These are phyloP conservation scores for Leptinotarsa rubiginosa DNA, from an alignment of 2,888 invertebrate species.

Conservation along the genomic window DNA sequence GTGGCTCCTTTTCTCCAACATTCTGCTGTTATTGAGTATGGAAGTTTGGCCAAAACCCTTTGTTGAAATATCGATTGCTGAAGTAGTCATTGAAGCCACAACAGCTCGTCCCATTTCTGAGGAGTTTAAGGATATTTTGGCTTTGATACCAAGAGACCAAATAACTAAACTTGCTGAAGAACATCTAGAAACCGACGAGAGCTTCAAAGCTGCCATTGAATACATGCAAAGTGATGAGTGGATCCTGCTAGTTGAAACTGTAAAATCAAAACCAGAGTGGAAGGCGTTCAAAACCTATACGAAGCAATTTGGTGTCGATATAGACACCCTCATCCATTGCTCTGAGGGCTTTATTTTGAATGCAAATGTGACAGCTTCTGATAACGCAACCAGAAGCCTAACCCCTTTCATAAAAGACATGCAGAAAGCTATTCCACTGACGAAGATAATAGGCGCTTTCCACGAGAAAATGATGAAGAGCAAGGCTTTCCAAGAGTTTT, in stretches of 20 bases:
- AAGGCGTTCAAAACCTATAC: constrained; percentile 43
- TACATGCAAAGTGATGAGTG: constrained; percentile 51
- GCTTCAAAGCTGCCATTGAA: constrained; percentile 49
- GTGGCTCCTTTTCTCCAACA: background rate
- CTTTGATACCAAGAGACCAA: constrained; percentile 40
- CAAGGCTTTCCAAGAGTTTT: constrained; percentile 42
- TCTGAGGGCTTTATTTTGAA: constrained; percentile 33
- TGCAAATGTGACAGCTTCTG: constrained; percentile 23
- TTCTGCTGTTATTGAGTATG: background rate
- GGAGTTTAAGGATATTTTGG: constrained; percentile 8
- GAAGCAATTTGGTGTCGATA: constrained; percentile 41
- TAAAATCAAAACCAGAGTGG: constrained; percentile 48
- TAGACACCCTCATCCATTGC: constrained; percentile 43
- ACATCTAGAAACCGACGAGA: constrained; percentile 47
- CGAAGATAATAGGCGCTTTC: constrained; percentile 39
- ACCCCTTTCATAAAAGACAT: constrained; percentile 38
- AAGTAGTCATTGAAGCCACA: background rate
- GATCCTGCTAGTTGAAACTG: constrained; percentile 39
- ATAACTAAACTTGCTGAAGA: constrained; percentile 43
- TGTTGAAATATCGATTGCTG: background rate
- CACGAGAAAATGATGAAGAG: constrained; percentile 45
- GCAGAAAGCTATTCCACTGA: constrained; percentile 30
- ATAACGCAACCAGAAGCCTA: constrained; percentile 32
- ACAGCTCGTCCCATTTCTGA: background rate
- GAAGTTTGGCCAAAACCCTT: background rate